phyloP scores from a whole-genome alignment of 2,888 invertebrate species.

The Himalopsyche anomala region DNA sequence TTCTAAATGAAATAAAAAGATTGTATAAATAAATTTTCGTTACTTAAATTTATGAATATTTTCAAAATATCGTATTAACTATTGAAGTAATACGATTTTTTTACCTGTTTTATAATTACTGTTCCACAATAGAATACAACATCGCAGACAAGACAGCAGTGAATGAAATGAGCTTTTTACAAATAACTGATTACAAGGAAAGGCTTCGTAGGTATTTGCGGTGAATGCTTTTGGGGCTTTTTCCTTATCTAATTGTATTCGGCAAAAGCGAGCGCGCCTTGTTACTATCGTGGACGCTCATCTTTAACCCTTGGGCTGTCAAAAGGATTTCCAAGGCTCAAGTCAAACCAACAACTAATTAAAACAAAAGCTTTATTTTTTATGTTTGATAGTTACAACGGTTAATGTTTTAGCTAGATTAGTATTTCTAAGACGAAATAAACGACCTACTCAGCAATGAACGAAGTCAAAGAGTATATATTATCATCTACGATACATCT shows the following conservation, averaged over 20 bases:
- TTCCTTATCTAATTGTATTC: constrained; percentile 34
- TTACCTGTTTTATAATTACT: neutral
- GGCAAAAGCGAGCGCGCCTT: constrained; percentile 20
- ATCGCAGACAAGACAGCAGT: neutral
- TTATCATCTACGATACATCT: too few relatives aligned
- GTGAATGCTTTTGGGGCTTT: constrained; percentile 34
- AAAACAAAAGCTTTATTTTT: constrained; percentile 21
- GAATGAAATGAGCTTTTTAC: constrained; percentile 36
- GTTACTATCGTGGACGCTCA: constrained; percentile 23
- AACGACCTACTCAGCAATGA: neutral
- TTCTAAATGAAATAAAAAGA: too few relatives aligned
- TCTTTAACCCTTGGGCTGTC: constrained; percentile 28
- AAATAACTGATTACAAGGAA: constrained; percentile 9
- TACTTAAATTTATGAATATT: too few relatives aligned
- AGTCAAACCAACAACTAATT: constrained; percentile 34
- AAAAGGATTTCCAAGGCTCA: constrained; percentile 31
- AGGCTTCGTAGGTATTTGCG: constrained; percentile 20
- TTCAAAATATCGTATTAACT: too few relatives aligned
- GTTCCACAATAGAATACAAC: neutral
- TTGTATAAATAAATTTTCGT: too few relatives aligned
- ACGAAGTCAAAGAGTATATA: neutral
- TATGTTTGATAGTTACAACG: neutral
- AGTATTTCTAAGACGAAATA: neutral
- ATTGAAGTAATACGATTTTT: too few relatives aligned
- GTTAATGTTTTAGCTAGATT: neutral